Evolutionary conservation across 2,797 vertebrate species (phyloP).

Genomic region (Phataginus tricuspis): DNA sequence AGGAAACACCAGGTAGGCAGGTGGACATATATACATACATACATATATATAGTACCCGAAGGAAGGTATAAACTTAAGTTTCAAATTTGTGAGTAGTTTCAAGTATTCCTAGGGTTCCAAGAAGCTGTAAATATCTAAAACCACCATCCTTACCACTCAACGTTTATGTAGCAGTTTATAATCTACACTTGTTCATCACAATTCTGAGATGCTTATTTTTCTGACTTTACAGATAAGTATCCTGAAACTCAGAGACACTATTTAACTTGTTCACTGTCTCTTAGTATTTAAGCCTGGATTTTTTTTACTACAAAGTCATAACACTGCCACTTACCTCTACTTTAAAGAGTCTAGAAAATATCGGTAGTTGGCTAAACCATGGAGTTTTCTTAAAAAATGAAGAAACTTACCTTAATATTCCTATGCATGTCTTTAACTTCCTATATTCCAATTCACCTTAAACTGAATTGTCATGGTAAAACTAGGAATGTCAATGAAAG

Average conservation of each 20-base stretch:
- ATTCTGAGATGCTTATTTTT: neutral
- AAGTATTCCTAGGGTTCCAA: neutral
- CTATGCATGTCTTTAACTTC: neutral
- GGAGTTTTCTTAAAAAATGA: neutral
- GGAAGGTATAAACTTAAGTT: neutral
- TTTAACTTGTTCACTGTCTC: neutral
- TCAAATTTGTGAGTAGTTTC: neutral
- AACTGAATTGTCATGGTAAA: neutral
- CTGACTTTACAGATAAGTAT: neutral
- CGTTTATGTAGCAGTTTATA: neutral
- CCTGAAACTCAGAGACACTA: neutral
- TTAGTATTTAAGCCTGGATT: neutral
- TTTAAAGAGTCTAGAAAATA: slow-evolving; percentile 55
- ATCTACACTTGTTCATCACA: neutral
- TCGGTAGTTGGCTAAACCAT: slow-evolving; percentile 5
- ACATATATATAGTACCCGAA: neutral
- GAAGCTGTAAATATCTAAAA: neutral
- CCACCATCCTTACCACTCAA: neutral
- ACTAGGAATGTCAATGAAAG: neutral
- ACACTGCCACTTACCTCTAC: neutral
- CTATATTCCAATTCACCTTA: neutral
- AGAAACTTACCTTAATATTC: neutral
- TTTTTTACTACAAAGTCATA: neutral
- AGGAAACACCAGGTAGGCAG: neutral
- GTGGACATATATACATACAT: neutral